Conservation (phyloP, 2,888 invertebrate genomes). For the Diaperis boleti region DNA sequence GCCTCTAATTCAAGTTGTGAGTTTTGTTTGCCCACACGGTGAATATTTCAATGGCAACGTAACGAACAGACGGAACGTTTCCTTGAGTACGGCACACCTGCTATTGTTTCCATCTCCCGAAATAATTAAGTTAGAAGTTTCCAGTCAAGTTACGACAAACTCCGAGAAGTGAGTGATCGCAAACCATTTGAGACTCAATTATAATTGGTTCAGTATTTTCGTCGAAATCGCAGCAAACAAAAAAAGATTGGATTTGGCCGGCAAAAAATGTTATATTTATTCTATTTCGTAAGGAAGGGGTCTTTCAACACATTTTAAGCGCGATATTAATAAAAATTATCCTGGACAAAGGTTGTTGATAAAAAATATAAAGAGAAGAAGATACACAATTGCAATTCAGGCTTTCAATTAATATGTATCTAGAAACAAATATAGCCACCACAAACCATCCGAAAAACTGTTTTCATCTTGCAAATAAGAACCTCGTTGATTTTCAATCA, state of each 20-base stretch:
- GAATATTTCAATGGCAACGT: constrained; percentile 29
- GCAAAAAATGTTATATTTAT: too few relatives aligned
- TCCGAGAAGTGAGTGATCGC: constrained; percentile 5
- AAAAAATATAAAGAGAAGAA: too few relatives aligned
- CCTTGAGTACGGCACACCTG: constrained; percentile 22
- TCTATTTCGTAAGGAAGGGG: too few relatives aligned
- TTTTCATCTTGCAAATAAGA: too few relatives aligned
- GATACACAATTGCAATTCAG: too few relatives aligned
- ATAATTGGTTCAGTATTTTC: neutral
- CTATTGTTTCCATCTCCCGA: constrained; percentile 32
- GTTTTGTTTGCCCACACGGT: constrained; percentile 23
- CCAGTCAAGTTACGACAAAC: constrained; percentile 20
- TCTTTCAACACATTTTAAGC: too few relatives aligned
- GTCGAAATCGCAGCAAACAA: neutral
- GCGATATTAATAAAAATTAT: too few relatives aligned
- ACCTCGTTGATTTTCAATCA: too few relatives aligned
- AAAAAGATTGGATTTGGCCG: neutral
- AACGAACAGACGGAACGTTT: constrained; percentile 27
- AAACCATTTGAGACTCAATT: constrained; percentile 1
- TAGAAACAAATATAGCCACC: too few relatives aligned
- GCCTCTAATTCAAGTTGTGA: constrained; percentile 19
- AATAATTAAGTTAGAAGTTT: constrained; percentile 29
- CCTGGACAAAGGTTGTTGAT: too few relatives aligned
- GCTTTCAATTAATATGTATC: too few relatives aligned
- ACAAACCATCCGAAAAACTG: too few relatives aligned